Evolutionary conservation across 2,797 vertebrate species (phyloP).

Genomic region (Rhincodon typus): DNA sequence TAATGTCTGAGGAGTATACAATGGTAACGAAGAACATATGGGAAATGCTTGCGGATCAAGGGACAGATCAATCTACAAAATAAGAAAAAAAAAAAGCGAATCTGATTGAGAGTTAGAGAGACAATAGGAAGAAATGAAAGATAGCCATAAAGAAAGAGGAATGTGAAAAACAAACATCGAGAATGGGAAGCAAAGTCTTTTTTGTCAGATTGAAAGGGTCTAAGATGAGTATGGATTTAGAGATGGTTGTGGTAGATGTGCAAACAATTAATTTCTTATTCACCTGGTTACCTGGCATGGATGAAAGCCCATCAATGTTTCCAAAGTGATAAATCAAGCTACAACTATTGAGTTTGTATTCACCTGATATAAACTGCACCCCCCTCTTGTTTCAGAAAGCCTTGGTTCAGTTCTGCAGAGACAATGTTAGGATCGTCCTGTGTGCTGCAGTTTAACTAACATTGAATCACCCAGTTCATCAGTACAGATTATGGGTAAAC

Average conservation of each 20-base stretch:
- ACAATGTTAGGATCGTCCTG: background rate
- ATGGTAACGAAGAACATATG: background rate
- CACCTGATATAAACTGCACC: background rate
- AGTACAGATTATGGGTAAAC: background rate
- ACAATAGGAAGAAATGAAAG: background rate
- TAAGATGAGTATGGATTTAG: background rate
- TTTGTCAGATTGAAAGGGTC: background rate
- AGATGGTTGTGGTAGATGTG: too few relatives aligned
- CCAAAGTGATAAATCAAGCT: background rate
- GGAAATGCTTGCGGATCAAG: background rate
- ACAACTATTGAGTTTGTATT: background rate
- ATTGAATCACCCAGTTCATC: background rate
- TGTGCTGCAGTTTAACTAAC: background rate
- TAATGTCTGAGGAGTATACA: background rate
- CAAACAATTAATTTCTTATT: background rate
- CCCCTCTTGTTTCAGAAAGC: background rate
- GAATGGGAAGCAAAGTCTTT: background rate
- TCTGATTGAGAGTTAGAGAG: background rate
- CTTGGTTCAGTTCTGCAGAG: background rate
- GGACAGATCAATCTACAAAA: background rate
- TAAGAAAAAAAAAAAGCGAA: background rate
- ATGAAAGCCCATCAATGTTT: background rate
- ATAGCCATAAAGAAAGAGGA: background rate
- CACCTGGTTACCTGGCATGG: background rate
- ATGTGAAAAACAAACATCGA: background rate